Evolutionary conservation across 2,797 vertebrate genomes (phyloP).

Genomic region (Falco berigora): DNA sequence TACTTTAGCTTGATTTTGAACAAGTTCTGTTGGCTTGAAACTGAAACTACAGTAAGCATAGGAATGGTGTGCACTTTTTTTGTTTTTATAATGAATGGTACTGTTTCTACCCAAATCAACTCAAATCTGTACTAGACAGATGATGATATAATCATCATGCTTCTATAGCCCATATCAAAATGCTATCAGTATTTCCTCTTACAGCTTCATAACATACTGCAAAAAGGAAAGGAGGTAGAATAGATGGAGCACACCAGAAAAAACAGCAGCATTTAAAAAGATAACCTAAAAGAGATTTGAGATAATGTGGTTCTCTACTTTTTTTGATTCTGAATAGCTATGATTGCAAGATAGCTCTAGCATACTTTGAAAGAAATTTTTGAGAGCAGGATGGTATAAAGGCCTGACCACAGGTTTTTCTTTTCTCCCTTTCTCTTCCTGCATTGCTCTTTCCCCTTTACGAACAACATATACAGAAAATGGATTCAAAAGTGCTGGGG

Average conservation of each 20-base stretch:
- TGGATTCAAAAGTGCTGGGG: not conserved
- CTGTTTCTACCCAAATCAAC: not conserved
- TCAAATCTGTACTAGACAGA: not conserved
- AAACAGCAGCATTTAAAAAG: not conserved
- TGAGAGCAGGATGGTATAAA: not conserved
- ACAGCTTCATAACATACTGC: not conserved
- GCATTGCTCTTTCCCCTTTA: not conserved
- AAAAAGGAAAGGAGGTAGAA: not conserved
- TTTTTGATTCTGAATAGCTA: not conserved
- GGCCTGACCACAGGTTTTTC: not conserved
- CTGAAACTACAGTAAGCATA: not conserved
- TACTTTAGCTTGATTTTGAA: not conserved
- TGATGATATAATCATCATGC: not conserved
- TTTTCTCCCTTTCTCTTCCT: not conserved
- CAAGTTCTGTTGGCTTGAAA: not conserved
- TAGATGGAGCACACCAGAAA: not conserved
- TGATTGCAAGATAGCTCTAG: not conserved
- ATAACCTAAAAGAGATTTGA: not conserved
- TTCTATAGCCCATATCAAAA: not conserved
- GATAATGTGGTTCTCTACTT: not conserved
- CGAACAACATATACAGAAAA: not conserved
- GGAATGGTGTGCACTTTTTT: not conserved
- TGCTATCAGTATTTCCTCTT: not conserved
- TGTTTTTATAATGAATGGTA: not conserved
- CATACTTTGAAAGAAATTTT: not conserved